Conservation (phyloP, 1,140 invertebrate genomes). For the Oreohelix idahoensis region DNA sequence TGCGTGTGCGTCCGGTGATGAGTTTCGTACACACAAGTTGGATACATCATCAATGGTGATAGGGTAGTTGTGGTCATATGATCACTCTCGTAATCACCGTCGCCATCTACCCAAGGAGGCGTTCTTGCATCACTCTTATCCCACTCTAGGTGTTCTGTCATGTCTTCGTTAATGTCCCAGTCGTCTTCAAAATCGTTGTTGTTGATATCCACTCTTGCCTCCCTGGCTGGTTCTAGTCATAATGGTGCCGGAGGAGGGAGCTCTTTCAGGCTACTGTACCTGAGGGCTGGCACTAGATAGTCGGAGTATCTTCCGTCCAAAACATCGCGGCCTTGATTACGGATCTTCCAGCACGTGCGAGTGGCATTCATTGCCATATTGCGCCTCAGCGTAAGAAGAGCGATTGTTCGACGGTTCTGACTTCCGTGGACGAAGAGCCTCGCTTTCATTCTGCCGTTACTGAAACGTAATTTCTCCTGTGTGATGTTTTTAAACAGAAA, state of each 20-base stretch:
- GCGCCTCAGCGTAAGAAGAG: neutral
- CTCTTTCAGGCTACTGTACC: slow-evolving; percentile 20
- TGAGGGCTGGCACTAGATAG: slow-evolving; percentile 25
- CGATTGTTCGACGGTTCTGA: slow-evolving; percentile 3
- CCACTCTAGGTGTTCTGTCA: neutral
- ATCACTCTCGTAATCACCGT: neutral
- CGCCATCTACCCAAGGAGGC: neutral
- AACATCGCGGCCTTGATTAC: slow-evolving; percentile 35
- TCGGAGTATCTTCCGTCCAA: slow-evolving; percentile 33
- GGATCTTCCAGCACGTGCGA: slow-evolving; percentile 20
- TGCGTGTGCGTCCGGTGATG: slow-evolving; percentile 27
- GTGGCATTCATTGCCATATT: slow-evolving; percentile 33
- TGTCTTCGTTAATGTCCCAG: neutral
- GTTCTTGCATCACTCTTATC: neutral
- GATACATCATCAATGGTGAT: neutral
- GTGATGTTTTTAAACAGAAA: slow-evolving; percentile 38
- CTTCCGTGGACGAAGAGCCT: neutral
- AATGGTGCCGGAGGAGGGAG: slow-evolving; percentile 12
- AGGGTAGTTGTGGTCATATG: neutral
- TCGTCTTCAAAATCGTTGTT: neutral
- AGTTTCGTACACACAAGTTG: slow-evolving; percentile 35
- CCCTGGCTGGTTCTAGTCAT: slow-evolving; percentile 23
- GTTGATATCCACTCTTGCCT: neutral
- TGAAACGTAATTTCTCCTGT: slow-evolving; percentile 9
- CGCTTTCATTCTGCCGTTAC: slow-evolving; percentile 21